phyloP scores from a whole-genome alignment of 2,888 invertebrate genomes.

The Sarcophaga variegata region DNA sequence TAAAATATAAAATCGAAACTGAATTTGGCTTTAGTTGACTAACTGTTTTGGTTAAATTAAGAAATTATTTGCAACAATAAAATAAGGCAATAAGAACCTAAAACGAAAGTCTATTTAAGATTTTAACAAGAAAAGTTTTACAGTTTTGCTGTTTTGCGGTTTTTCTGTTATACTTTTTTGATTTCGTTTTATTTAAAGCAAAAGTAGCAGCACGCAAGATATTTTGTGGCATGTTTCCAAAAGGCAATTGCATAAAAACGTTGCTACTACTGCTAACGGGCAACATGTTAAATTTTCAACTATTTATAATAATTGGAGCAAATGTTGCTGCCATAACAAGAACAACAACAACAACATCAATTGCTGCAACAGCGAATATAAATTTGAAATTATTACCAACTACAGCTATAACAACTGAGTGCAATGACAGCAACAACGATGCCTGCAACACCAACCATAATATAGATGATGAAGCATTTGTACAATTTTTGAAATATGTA shows the following conservation, averaged over 20 bases:
- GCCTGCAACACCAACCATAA: slow-evolving; percentile 13
- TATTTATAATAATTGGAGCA: slow-evolving; percentile 66
- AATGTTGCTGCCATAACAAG: slow-evolving; percentile 40
- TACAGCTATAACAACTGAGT: slow-evolving; percentile 12
- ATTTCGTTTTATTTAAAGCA: background rate
- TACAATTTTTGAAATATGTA: slow-evolving; percentile 54
- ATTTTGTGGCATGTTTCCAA: slow-evolving; percentile 30
- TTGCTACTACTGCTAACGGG: slow-evolving; percentile 54
- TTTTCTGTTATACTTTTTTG: background rate
- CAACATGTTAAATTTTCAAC: slow-evolving; percentile 60
- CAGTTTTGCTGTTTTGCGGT: background rate
- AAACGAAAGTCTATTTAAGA: background rate
- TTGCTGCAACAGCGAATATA: background rate
- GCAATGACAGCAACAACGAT: slow-evolving; percentile 24
- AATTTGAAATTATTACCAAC: background rate
- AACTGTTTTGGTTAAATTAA: slow-evolving; percentile 20
- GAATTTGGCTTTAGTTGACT: background rate
- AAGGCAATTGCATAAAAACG: slow-evolving; percentile 58
- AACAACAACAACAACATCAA: background rate
- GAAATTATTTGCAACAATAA: slow-evolving; percentile 35
- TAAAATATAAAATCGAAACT: background rate
- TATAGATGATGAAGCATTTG: slow-evolving; percentile 63
- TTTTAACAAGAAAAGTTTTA: background rate
- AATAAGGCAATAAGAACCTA: background rate
- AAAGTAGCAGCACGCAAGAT: slow-evolving; percentile 38